These are phyloP conservation scores for Hirudinaria manillensis DNA, from an alignment of 2,888 invertebrate species.

Conservation along the genomic window DNA sequence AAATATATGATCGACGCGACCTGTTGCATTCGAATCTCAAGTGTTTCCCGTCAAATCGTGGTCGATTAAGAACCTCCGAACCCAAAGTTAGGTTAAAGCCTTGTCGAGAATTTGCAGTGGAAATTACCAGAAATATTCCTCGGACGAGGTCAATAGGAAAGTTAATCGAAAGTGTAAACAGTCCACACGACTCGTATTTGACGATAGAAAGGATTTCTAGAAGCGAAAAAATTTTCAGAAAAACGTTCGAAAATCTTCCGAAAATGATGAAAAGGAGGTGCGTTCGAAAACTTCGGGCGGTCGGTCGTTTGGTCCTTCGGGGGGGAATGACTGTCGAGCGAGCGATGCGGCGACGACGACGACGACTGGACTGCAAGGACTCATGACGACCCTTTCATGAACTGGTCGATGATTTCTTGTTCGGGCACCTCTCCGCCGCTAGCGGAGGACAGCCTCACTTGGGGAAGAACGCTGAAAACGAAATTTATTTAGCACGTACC, in stretches of 20 bases:
- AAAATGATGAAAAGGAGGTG: neutral
- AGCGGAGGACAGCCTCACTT: neutral
- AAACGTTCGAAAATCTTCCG: neutral
- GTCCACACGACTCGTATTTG: too few species aligned
- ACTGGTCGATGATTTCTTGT: slow-evolving; percentile 52
- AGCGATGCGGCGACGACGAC: neutral
- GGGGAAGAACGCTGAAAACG: neutral
- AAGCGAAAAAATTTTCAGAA: neutral
- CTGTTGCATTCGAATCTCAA: neutral
- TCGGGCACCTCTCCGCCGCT: slow-evolving; percentile 47
- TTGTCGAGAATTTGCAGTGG: too few species aligned
- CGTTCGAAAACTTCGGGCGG: neutral
- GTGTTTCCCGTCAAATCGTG: too few species aligned
- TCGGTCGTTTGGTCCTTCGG: neutral
- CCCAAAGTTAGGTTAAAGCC: too few species aligned
- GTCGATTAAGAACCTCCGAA: too few species aligned
- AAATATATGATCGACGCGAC: neutral
- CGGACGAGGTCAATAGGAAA: too few species aligned
- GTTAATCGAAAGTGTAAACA: too few species aligned
- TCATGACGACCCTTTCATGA: slow-evolving; percentile 39
- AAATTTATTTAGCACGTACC: neutral
- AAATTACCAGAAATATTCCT: too few species aligned
- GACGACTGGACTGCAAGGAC: neutral
- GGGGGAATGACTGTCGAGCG: neutral
- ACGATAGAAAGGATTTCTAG: neutral